Conservation (phyloP, 2,888 invertebrate species). For the Thyatira batis region DNA sequence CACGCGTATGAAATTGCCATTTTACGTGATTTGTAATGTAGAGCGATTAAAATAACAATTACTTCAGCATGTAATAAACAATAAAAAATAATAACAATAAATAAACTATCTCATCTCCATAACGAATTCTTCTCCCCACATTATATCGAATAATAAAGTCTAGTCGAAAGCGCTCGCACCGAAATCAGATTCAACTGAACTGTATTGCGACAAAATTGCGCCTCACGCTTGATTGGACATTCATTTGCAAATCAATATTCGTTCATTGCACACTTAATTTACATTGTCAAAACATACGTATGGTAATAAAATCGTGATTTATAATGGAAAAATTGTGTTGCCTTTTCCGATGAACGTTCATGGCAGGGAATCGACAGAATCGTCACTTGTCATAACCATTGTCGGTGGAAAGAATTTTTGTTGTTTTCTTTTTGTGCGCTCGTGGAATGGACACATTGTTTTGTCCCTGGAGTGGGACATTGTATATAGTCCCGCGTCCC, state of each 20-base stretch:
- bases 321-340: background rate
- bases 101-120: slow-evolving; percentile 12
- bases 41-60: background rate
- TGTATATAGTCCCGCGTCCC: slow-evolving; percentile 15
- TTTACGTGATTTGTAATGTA: background rate
- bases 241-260: slow-evolving; percentile 56
- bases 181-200: slow-evolving; percentile 38
- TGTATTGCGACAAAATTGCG: slow-evolving; percentile 48
- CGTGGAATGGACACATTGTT: slow-evolving; percentile 12
- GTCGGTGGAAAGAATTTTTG: background rate
- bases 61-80: background rate
- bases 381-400: background rate
- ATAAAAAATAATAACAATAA: slow-evolving; percentile 9
- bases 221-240: slow-evolving; percentile 54
- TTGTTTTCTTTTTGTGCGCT: background rate
- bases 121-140: slow-evolving; percentile 15
- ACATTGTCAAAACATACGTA: slow-evolving; percentile 35
- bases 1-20: background rate
- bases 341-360: background rate
- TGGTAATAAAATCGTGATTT: slow-evolving; percentile 11
- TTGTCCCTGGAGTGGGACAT: slow-evolving; percentile 14
- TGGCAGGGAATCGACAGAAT: background rate
- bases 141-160: slow-evolving; percentile 23
- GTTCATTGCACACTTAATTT: slow-evolving; percentile 46
- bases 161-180: slow-evolving; percentile 16